Percentiles rank a stretch among this genome's conserved stretches.
phyloP scores from a whole-genome alignment of 2,888 invertebrate species.

The Oscheius onirici region DNA sequence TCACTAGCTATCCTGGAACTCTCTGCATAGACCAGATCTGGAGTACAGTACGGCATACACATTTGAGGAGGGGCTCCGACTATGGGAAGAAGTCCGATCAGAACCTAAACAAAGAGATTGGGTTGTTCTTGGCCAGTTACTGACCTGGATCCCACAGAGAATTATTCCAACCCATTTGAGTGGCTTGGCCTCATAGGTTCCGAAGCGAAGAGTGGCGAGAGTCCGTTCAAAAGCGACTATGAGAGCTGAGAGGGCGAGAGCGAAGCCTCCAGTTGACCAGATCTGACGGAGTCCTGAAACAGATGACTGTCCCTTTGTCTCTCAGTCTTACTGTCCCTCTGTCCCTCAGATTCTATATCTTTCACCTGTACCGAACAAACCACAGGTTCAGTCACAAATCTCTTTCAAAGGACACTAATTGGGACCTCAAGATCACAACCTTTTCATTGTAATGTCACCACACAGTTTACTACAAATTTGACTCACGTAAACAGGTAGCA shows the following conservation, averaged over 20 bases:
- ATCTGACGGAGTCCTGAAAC: slow-evolving; percentile 17
- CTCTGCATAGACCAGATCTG: slow-evolving; percentile 13
- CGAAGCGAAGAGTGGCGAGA: slow-evolving; percentile 13
- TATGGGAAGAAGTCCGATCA: slow-evolving; percentile 3
- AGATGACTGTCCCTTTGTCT: background rate
- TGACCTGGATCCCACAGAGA: slow-evolving; percentile 23
- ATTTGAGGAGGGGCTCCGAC: slow-evolving; percentile 2
- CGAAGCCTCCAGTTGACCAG: slow-evolving; percentile 18
- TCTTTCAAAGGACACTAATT: background rate
- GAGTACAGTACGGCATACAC: slow-evolving; percentile 14
- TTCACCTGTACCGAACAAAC: too few relatives aligned
- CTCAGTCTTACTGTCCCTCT: too few relatives aligned
- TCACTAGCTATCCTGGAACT: background rate
- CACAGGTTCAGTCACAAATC: background rate
- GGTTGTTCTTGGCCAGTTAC: background rate
- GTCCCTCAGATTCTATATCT: too few relatives aligned
- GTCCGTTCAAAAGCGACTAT: slow-evolving; percentile 16
- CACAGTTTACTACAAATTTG: background rate
- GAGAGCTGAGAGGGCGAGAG: slow-evolving; percentile 23
- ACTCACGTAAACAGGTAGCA: slow-evolving; percentile 7
- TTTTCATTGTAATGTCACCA: background rate
- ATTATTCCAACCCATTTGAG: slow-evolving; percentile 28
- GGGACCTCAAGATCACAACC: background rate
- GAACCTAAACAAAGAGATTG: background rate
- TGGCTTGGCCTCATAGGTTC: slow-evolving; percentile 13